Conservation (phyloP, 2,888 invertebrate genomes). For the Ornithoptera alexandrae region DNA sequence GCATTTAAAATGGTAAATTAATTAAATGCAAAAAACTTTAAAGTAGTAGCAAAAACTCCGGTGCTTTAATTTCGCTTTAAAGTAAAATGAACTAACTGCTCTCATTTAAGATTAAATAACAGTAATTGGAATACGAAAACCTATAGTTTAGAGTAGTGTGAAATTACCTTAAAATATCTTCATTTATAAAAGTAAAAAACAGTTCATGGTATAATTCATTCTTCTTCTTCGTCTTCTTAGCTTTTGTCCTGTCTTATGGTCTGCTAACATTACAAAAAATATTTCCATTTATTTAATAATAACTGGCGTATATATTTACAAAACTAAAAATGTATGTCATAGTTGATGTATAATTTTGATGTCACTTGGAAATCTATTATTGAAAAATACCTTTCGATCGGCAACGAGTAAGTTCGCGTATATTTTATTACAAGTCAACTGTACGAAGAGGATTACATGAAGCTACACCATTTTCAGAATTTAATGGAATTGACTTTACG, state of each 20-base stretch:
- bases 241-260: no score
- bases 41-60: not conserved
- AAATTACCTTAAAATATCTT: not conserved
- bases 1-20: constrained; percentile 22
- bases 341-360: no score
- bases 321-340: no score
- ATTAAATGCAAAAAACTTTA: constrained; percentile 15
- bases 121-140: not conserved
- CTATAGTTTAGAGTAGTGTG: not conserved
- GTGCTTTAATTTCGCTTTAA: constrained; percentile 1
- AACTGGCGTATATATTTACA: no score
- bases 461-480: constrained; percentile 16
- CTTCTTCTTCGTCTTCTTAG: no score
- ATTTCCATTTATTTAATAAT: no score
- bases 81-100: constrained; percentile 1
- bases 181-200: no score
- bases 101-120: not conserved
- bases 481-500: constrained; percentile 24
- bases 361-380: no score
- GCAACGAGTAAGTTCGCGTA: not conserved
- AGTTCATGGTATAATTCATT: no score
- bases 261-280: no score
- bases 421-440: constrained; percentile 1
- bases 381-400: no score
- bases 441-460: constrained; percentile 5